Evolutionary conservation across 2,797 vertebrate genomes (phyloP).

Genomic region (Sebastiscus albofasciatus): DNA sequence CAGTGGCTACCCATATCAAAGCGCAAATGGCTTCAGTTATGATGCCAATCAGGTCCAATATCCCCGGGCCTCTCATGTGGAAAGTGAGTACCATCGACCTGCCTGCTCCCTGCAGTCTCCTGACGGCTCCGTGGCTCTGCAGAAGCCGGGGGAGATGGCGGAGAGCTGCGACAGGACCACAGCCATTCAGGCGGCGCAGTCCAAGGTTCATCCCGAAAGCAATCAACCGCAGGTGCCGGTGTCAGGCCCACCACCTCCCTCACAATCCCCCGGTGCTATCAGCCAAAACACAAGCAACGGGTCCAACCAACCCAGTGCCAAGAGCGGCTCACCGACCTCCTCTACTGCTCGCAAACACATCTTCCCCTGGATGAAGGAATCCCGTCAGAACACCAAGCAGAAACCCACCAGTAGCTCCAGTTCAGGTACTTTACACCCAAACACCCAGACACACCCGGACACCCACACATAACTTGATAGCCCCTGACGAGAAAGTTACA

Average conservation of each 20-base stretch:
- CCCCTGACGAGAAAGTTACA: conserved; percentile 20
- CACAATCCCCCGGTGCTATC: conserved; percentile 86
- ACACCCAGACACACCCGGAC: background rate
- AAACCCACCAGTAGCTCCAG: conserved; percentile 94
- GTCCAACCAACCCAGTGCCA: conserved; percentile 86
- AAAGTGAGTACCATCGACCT: conserved; percentile 95
- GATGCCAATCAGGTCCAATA: conserved; percentile 97
- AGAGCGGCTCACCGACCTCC: conserved; percentile 88
- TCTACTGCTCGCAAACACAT: conserved; percentile 92
- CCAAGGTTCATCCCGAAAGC: conserved; percentile 86
- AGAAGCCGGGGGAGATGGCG: conserved; percentile 91
- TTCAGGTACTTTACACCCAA: conserved; percentile 87
- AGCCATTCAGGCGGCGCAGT: conserved; percentile 85
- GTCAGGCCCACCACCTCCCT: conserved; percentile 80
- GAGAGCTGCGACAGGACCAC: conserved; percentile 92
- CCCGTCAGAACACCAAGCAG: conserved; percentile 97
- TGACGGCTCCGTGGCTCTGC: conserved; percentile 86
- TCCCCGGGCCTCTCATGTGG: conserved; percentile 91
- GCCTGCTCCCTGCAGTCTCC: conserved; percentile 97
- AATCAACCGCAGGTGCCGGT: conserved; percentile 82
- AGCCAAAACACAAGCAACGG: conserved; percentile 90
- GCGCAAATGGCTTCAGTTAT: conserved; percentile 98
- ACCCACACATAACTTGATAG: background rate
- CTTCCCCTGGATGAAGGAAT: conserved; percentile 99
- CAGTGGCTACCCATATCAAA: conserved; percentile 98